Conservation (phyloP, 1,140 invertebrate genomes). For the Cylas formicarius region DNA sequence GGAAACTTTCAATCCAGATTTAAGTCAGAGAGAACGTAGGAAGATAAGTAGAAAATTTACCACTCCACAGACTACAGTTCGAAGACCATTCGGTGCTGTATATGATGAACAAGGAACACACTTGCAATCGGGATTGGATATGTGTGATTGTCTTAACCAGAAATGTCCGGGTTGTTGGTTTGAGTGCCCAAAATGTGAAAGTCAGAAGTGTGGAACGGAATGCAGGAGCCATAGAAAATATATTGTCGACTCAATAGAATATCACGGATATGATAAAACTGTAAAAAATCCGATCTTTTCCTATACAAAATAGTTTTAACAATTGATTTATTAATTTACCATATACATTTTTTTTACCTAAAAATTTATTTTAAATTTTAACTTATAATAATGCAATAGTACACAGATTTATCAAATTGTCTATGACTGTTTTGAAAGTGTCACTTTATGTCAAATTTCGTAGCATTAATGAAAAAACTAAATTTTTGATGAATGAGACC, state of each 20-base stretch:
- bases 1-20: constrained; percentile 39
- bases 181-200: constrained; percentile 63
- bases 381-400: too few species aligned
- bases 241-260: constrained; percentile 38
- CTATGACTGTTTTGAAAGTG: too few species aligned
- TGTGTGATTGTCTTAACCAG: constrained; percentile 70
- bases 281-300: constrained; percentile 40
- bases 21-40: constrained; percentile 33
- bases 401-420: too few species aligned
- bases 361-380: too few species aligned
- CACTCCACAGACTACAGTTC: constrained; percentile 17
- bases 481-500: background rate
- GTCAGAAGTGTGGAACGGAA: constrained; percentile 37
- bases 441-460: too few species aligned
- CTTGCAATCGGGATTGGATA: constrained; percentile 51
- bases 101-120: constrained; percentile 37
- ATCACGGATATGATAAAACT: constrained; percentile 37
- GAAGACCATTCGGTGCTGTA: constrained; percentile 29
- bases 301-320: too few species aligned
- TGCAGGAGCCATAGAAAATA: constrained; percentile 38
- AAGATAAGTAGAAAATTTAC: constrained; percentile 36
- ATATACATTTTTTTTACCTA: too few species aligned
- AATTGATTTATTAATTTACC: too few species aligned
- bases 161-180: constrained; percentile 73
- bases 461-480: too few species aligned